Percentiles rank a stretch among this genome's conserved stretches.
Conservation (phyloP, 1,140 invertebrate genomes). For the Drosophila seguyi region DNA sequence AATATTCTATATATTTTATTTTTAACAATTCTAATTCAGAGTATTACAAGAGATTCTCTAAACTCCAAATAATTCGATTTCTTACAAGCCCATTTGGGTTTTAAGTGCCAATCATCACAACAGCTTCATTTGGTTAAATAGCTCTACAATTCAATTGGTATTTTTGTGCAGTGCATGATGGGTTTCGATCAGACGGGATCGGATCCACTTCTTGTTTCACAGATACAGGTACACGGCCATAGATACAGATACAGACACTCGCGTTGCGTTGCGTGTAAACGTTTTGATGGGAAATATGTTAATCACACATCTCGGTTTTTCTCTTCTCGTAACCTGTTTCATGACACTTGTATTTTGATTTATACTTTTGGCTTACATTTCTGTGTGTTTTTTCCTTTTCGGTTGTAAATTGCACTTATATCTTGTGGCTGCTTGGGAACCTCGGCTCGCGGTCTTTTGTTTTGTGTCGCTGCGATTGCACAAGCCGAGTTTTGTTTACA, state of each 20-base stretch:
- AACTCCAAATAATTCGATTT: background rate
- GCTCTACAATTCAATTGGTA: no score
- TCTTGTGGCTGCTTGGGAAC: conserved; percentile 41
- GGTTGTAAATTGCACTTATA: conserved; percentile 66
- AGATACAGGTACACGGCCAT: conserved; percentile 30
- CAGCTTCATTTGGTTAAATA: background rate
- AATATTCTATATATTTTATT: background rate
- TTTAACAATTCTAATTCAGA: background rate
- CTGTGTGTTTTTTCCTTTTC: conserved; percentile 6
- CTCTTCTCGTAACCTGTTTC: conserved; percentile 74
- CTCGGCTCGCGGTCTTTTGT: conserved; percentile 45
- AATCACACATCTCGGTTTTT: conserved; percentile 67
- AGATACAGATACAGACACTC: conserved; percentile 21
- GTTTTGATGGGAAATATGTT: conserved; percentile 81
- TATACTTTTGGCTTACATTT: conserved; percentile 78
- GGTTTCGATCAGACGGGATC: conserved; percentile 21
- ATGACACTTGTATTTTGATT: conserved; percentile 62
- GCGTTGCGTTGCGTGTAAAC: conserved; percentile 61
- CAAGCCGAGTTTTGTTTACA: conserved; percentile 62
- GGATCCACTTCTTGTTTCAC: conserved; percentile 79
- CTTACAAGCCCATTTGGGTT: background rate
- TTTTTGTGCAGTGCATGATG: conserved; percentile 12
- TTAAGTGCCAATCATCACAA: background rate
- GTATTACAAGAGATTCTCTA: background rate
- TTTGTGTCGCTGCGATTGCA: conserved; percentile 52